Percentiles rank a stretch among this genome's conserved stretches.
Conservation (phyloP, 2,888 invertebrate species). For the Melanophora roralis region DNA sequence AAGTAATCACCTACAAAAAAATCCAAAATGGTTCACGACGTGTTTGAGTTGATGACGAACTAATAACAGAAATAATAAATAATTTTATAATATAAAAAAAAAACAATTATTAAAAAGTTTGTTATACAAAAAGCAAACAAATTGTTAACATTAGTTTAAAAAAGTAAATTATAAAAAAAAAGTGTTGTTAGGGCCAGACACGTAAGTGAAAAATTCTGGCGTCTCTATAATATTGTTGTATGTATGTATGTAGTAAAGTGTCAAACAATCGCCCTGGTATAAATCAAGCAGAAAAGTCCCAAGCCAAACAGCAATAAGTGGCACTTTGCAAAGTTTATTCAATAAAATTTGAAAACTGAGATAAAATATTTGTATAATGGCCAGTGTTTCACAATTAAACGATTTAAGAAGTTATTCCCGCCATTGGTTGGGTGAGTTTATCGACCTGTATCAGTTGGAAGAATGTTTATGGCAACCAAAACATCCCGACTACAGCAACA, state of each 20-base stretch:
- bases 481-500: slow-evolving; percentile 76
- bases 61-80: slow-evolving; percentile 51
- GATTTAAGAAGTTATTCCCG: slow-evolving; percentile 75
- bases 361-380: slow-evolving; percentile 57
- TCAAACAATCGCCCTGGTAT: slow-evolving; percentile 42
- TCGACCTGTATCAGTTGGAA: slow-evolving; percentile 74
- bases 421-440: slow-evolving; percentile 76
- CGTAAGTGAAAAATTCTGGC: neutral
- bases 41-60: slow-evolving; percentile 68
- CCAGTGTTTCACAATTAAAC: slow-evolving; percentile 69
- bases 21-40: slow-evolving; percentile 68
- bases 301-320: slow-evolving; percentile 2
- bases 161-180: too few species aligned
- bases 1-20: slow-evolving; percentile 31
- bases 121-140: neutral
- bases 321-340: neutral
- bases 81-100: neutral
- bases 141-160: neutral
- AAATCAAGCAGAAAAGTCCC: slow-evolving; percentile 47
- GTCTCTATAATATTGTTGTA: too few species aligned
- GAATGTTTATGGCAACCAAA: slow-evolving; percentile 76
- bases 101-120: neutral
- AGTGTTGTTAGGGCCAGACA: neutral
- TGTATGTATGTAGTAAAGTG: slow-evolving; percentile 38
- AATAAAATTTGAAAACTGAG: slow-evolving; percentile 24